Conservation (phyloP, 2,797 vertebrate genomes). For the Aplochiton taeniatus region DNA sequence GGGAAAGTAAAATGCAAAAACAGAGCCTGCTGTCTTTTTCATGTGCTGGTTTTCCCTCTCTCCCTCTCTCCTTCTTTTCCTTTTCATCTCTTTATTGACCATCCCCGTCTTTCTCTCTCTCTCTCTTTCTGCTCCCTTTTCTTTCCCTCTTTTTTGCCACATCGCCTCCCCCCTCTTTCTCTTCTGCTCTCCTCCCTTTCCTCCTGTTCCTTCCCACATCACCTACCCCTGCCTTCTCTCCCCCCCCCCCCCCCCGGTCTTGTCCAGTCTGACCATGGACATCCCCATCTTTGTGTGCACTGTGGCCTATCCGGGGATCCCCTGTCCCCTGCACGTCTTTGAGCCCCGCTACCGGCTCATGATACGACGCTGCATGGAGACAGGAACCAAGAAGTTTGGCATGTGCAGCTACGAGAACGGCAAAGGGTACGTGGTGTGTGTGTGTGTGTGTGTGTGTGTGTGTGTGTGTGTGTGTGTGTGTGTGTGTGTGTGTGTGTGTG, state of each 20-base stretch:
- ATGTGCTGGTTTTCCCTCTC: neutral
- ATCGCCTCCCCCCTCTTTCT: no score
- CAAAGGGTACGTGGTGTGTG: conserved; percentile 80
- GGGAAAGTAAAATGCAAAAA: no score
- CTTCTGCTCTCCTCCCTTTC: no score
- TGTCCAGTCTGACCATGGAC: conserved; percentile 81
- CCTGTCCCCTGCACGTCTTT: conserved; percentile 89
- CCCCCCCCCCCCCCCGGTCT: neutral
- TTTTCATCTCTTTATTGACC: neutral
- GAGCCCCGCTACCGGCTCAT: conserved; percentile 92
- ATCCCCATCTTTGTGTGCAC: conserved; percentile 93
- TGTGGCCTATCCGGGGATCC: conserved; percentile 84
- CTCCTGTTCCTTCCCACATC: neutral
- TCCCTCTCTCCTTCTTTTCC: neutral
- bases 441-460: no score
- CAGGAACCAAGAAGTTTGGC: conserved; percentile 87
- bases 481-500: neutral
- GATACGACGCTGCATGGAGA: conserved; percentile 92
- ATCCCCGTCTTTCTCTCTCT: neutral
- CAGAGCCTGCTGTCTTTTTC: neutral
- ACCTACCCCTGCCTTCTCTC: neutral
- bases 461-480: no score
- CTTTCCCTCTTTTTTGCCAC: neutral
- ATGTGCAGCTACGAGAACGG: conserved; percentile 89
- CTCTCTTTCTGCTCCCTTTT: neutral